phyloP scores from a whole-genome alignment of 2,797 vertebrate species.

The Austrolebias charrua region DNA sequence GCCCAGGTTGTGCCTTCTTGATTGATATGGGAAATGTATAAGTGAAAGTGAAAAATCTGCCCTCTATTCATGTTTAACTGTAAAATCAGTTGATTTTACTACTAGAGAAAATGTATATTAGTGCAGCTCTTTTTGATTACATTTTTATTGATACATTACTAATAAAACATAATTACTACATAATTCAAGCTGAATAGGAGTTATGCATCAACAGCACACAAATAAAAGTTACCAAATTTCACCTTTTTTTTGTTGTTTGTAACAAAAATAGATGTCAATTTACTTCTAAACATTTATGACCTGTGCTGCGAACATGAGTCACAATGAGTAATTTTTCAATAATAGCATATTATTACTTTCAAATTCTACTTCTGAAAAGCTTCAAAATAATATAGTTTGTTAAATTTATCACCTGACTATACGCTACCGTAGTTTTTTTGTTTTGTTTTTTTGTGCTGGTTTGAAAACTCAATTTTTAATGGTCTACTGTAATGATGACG shows the following conservation, averaged over 20 bases:
- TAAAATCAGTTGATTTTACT: not conserved
- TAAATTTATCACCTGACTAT: too few species aligned
- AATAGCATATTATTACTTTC: too few species aligned
- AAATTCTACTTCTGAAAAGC: too few species aligned
- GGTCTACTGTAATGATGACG: too few species aligned
- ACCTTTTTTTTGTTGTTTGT: not conserved
- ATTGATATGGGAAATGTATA: not conserved
- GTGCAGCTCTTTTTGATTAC: conserved; percentile 2
- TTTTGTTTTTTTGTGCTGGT: too few species aligned
- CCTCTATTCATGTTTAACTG: not conserved
- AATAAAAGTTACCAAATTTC: not conserved
- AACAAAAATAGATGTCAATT: not conserved
- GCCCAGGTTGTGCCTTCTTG: conserved; percentile 50
- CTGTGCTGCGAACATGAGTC: too few species aligned
- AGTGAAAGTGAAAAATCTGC: not conserved
- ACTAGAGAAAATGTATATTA: not conserved
- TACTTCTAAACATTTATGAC: too few species aligned
- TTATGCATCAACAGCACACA: not conserved
- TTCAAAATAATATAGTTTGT: too few species aligned
- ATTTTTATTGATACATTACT: conserved; percentile 11
- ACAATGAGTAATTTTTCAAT: too few species aligned
- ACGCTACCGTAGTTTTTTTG: too few species aligned
- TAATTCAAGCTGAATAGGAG: not conserved
- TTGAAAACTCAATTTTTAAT: too few species aligned
- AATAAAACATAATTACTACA: conserved; percentile 4